Base-by-base conservation (phyloP, 2,888 invertebrate genomes). In the Saturnia pavonia region DNA sequence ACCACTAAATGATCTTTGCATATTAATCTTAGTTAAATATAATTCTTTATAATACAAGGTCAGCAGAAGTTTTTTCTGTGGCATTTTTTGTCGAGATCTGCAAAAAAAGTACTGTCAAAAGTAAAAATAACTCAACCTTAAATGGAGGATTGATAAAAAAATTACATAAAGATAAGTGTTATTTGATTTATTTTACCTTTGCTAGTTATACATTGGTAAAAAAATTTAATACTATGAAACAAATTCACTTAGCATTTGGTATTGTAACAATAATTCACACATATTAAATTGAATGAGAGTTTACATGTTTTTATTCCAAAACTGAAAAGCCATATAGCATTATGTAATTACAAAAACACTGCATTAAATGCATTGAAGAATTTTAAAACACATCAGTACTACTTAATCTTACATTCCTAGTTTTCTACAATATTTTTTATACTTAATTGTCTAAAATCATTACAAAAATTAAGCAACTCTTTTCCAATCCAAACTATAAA, bases 101-200 rank as follows among this genome's bases (percentile, higher is more conserved):
- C 3, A 45, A 48, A 48, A 16, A 48, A 16, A 48, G 16, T 16
- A 48, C 14, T 14, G 0, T 43, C n/a, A 43, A 45, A 14, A 6
- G 11, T 9, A 54, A 54, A 11, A 22, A 22, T 1, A 54, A 22
- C 54, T 22, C 7, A n/a, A 48, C 0, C 22, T 54, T 54, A 19
- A 11, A 25, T 60, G 12, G 14, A 27, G 57, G 14, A 60, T 27
- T 25, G 7, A 11, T 25, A 11, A 57, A 25, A 57, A 14, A 70
- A 34, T 42, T n/a, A 16, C 67, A 6, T 6, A 68, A 34, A 27
- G 40, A 22, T 43, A 54, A 91, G 90, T 91, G 88, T 90, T 87
- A 91, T 91, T 91, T 91, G 92, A 93, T 94, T 94, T 93, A 93
- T 92, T n/a, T 92, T 91, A 92, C 91, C 91, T 89, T 91, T 91